Conservation (phyloP, 2,113 vertebrate species). For the Junco hyemalis region DNA sequence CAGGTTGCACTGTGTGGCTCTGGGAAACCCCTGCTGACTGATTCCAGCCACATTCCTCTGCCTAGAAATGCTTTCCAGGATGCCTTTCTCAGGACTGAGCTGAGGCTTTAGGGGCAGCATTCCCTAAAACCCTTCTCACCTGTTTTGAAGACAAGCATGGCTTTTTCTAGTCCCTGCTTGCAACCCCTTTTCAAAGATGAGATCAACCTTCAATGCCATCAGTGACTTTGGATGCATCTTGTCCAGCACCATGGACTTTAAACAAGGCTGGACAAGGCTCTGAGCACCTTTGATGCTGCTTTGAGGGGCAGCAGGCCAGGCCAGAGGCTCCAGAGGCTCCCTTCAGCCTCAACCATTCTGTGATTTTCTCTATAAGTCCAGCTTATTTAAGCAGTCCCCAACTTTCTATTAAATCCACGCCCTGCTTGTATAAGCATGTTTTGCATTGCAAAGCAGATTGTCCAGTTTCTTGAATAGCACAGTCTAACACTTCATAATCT, state of each 20-base stretch:
- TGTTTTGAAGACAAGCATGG: background rate
- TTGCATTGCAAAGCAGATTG: slow-evolving; percentile 37
- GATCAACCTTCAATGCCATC: background rate
- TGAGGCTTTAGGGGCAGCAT: background rate
- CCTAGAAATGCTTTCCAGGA: background rate
- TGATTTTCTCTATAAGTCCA: background rate
- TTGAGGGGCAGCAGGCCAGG: background rate
- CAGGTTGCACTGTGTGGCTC: background rate
- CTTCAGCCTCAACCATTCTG: fast-evolving
- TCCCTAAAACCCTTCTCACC: background rate
- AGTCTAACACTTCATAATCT: slow-evolving; percentile 27
- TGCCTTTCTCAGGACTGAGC: background rate
- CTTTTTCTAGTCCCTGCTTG: background rate
- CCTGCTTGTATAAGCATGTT: background rate
- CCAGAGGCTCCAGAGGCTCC: background rate
- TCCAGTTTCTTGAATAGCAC: background rate
- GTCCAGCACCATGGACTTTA: background rate
- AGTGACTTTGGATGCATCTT: background rate
- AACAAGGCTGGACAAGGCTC: background rate
- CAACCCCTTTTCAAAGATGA: background rate
- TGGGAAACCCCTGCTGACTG: background rate
- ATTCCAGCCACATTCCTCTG: background rate
- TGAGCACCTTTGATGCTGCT: background rate
- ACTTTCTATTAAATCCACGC: background rate
- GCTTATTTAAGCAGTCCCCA: background rate